Percentiles rank a stretch among this genome's conserved stretches.
These are phyloP conservation scores for Melospiza melodia DNA, from an alignment of 2,113 vertebrate genomes.

Conservation along the genomic window DNA sequence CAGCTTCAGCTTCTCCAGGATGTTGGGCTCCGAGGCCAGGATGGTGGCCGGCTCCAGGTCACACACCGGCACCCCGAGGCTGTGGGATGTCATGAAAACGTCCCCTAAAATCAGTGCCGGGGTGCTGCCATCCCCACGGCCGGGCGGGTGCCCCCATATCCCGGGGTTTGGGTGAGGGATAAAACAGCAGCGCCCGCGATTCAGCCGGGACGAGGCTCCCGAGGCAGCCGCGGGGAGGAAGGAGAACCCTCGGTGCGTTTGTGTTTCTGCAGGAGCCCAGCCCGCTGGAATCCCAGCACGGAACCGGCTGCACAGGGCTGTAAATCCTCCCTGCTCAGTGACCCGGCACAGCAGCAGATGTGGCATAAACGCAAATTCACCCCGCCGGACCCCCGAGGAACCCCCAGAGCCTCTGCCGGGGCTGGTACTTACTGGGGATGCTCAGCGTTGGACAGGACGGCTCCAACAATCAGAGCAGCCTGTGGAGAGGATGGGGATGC, in stretches of 20 bases:
- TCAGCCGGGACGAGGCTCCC: accelerated
- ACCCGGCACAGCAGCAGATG: not conserved
- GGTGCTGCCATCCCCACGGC: not conserved
- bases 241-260: not conserved
- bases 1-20: slow-evolving; percentile 64
- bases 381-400: accelerated
- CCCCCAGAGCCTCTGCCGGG: not conserved
- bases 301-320: not conserved
- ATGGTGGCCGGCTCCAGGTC: slow-evolving; percentile 59
- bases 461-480: not conserved
- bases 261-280: not conserved
- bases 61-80: slow-evolving; percentile 55
- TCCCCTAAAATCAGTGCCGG: not conserved
- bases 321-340: not conserved
- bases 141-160: accelerated
- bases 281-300: not conserved
- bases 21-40: not conserved
- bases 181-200: not conserved
- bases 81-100: accelerated
- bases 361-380: accelerated
- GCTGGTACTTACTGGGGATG: not conserved
- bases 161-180: not conserved
- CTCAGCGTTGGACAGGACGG: not conserved
- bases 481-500: not conserved
- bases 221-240: not conserved